phyloP scores from a whole-genome alignment of 2,113 vertebrate species.

The Ammodytes dubius region DNA sequence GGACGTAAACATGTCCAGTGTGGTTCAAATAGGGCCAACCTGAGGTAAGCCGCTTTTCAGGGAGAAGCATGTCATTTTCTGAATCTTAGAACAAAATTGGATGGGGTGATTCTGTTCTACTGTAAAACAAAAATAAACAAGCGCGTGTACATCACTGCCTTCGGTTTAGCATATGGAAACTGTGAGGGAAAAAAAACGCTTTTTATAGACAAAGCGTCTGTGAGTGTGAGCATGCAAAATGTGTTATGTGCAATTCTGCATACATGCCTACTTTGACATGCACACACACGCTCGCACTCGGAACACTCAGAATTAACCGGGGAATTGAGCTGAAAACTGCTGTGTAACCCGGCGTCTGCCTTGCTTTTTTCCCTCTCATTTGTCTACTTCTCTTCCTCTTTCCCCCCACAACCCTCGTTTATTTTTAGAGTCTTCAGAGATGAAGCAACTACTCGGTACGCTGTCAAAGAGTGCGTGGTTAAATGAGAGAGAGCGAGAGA shows the following conservation, averaged over 20 bases:
- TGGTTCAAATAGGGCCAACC: not conserved
- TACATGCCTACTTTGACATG: conserved; percentile 37
- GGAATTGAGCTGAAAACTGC: conserved; percentile 68
- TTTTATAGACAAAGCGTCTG: conserved; percentile 9
- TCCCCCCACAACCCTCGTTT: conserved; percentile 55
- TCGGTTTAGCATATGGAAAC: conserved; percentile 31
- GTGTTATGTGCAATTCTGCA: conserved; percentile 20
- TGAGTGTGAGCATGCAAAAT: conserved; percentile 17
- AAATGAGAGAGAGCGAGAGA: conserved; percentile 45
- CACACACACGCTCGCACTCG: conserved; percentile 6
- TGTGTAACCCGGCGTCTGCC: conserved; percentile 68
- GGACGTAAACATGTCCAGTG: not conserved
- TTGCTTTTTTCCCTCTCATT: conserved; percentile 33
- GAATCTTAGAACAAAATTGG: conserved; percentile 33
- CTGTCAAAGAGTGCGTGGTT: conserved; percentile 73
- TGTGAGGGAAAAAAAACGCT: conserved; percentile 21
- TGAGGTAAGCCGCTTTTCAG: not conserved
- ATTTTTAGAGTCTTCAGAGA: conserved; percentile 77
- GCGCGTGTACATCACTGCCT: conserved; percentile 1
- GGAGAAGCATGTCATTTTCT: conserved; percentile 20
- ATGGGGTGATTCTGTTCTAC: conserved; percentile 25
- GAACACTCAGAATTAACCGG: conserved; percentile 24
- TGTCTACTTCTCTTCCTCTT: conserved; percentile 22
- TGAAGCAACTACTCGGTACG: conserved; percentile 67
- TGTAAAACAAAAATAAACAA: conserved; percentile 16